phyloP scores from a whole-genome alignment of 2,888 invertebrate species.

The Drosophila anceps region DNA sequence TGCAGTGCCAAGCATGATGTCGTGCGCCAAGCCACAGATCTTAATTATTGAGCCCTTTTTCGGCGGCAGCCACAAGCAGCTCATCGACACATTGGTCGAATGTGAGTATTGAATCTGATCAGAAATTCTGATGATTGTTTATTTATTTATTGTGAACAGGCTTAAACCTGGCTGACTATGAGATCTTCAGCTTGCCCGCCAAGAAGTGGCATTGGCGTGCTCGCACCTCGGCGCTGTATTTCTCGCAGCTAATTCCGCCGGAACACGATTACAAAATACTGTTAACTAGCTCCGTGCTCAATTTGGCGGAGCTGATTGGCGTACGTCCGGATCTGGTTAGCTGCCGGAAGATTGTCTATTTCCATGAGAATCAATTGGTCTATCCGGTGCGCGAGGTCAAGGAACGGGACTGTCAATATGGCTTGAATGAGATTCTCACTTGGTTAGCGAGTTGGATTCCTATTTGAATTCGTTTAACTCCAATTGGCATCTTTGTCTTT shows the following conservation, averaged over 20 bases:
- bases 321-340: conserved; percentile 88
- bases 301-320: conserved; percentile 89
- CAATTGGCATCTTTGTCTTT: neutral
- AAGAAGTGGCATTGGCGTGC: conserved; percentile 93
- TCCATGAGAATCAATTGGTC: conserved; percentile 91
- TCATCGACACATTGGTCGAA: conserved; percentile 87
- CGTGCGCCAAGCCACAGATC: conserved; percentile 79
- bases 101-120: conserved; percentile 70
- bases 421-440: conserved; percentile 90
- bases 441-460: conserved; percentile 86
- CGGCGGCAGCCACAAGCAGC: conserved; percentile 90
- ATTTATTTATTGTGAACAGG: conserved; percentile 62
- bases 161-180: conserved; percentile 82
- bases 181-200: conserved; percentile 87
- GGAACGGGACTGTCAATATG: conserved; percentile 91
- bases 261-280: conserved; percentile 87
- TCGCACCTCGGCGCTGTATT: conserved; percentile 88
- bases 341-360: conserved; percentile 89
- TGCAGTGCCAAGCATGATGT: conserved; percentile 48
- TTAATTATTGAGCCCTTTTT: conserved; percentile 90
- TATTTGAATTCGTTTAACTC: neutral
- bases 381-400: conserved; percentile 89
- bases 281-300: conserved; percentile 90
- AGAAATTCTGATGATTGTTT: neutral
- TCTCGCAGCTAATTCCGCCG: conserved; percentile 87